These are phyloP conservation scores for Bufotes viridis DNA, from an alignment of 2,797 vertebrate genomes.

Conservation along the genomic window DNA sequence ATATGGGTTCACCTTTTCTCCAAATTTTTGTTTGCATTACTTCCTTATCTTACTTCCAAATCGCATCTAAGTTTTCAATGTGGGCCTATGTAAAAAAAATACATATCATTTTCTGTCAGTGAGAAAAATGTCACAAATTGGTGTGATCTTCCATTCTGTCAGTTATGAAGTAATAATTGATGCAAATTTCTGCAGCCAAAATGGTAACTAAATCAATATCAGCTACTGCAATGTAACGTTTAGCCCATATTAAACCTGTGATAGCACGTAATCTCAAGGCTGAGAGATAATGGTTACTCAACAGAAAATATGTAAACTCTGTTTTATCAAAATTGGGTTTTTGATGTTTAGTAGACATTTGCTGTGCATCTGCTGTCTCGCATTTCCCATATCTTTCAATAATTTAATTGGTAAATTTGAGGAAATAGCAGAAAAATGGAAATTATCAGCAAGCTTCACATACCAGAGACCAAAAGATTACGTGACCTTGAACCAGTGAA, in stretches of 20 bases:
- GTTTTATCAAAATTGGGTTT: constrained; percentile 48
- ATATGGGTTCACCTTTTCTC: not conserved
- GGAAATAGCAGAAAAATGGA: constrained; percentile 40
- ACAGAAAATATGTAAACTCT: constrained; percentile 37
- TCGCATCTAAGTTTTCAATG: constrained; percentile 14
- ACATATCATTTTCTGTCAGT: not conserved
- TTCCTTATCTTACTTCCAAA: constrained; percentile 8
- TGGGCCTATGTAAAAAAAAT: constrained; percentile 7
- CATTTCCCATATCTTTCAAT: constrained; percentile 43
- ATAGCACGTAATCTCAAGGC: constrained; percentile 45
- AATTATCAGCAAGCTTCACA: constrained; percentile 49
- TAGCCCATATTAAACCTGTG: constrained; percentile 39
- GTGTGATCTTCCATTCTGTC: constrained; percentile 41
- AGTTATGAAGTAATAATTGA: constrained; percentile 37
- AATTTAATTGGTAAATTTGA: constrained; percentile 54
- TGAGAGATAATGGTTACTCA: constrained; percentile 45
- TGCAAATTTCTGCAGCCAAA: constrained; percentile 39
- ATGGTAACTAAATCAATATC: constrained; percentile 32
- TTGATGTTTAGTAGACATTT: constrained; percentile 51
- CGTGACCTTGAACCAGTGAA: constrained; percentile 45
- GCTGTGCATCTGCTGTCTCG: constrained; percentile 36
- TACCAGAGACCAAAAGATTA: constrained; percentile 51
- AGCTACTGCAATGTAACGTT: constrained; percentile 28
- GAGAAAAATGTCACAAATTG: constrained; percentile 28
- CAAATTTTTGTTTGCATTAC: not conserved